A percentile compares a stretch with the other conserved stretches of the same genome.
phyloP scores from a whole-genome alignment of 30 jellyfish, hydroid and myxozoan species.

The Pseudorhiza aurosa region DNA sequence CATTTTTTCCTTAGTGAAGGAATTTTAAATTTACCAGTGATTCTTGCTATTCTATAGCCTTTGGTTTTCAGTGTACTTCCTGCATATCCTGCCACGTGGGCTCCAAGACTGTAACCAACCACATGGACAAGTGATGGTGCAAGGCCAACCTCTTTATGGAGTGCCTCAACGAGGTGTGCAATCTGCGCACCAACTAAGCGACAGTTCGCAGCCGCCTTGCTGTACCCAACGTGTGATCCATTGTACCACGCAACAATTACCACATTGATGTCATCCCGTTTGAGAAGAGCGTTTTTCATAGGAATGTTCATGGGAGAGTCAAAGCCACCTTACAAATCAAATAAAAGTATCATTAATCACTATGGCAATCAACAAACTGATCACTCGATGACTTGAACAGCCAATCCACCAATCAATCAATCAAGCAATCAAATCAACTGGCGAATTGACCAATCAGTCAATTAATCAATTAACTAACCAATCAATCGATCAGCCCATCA shows the following conservation, averaged over 20 bases:
- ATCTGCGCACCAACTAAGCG: conserved; percentile 90
- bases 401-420: too few species aligned
- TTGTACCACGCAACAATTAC: conserved; percentile 81
- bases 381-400: too few species aligned
- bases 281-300: conserved; percentile 59
- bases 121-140: conserved; percentile 38
- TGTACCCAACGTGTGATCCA: conserved; percentile 82
- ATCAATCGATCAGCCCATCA: too few species aligned
- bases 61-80: conserved; percentile 44
- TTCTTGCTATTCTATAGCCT: conserved; percentile 61
- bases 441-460: too few species aligned
- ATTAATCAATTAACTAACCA: too few species aligned
- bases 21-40: conserved; percentile 74
- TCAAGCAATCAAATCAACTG: too few species aligned
- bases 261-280: conserved; percentile 75
- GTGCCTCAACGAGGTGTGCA: conserved; percentile 55
- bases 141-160: conserved; percentile 65
- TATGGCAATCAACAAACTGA: too few species aligned
- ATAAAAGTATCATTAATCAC: too few species aligned
- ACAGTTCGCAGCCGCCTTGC: conserved; percentile 86
- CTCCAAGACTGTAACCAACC: conserved; percentile 81
- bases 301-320: conserved; percentile 45
- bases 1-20: too few species aligned
- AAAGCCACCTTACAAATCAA: conserved; percentile 9
- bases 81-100: conserved; percentile 76